These are phyloP conservation scores for Sebastiscus tertius DNA, from an alignment of 2,797 vertebrate genomes.

Conservation along the genomic window DNA sequence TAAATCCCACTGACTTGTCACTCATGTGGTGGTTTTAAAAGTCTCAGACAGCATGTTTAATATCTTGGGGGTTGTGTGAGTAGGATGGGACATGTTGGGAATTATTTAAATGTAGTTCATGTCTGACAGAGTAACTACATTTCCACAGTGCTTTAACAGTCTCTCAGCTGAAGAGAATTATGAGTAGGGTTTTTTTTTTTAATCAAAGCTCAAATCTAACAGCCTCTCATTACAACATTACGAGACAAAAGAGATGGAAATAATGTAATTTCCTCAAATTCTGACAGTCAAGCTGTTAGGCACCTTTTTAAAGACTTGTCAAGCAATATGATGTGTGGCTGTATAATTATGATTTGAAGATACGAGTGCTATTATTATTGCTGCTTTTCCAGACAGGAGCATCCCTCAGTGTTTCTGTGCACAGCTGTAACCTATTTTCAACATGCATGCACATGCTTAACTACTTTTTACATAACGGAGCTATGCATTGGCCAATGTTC, in stretches of 20 bases:
- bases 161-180: neutral
- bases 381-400: conserved; percentile 15
- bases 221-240: conserved; percentile 7
- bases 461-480: neutral
- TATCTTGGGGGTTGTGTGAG: conserved; percentile 2
- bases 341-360: conserved; percentile 33
- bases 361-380: conserved; percentile 5
- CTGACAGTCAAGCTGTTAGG: neutral
- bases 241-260: conserved; percentile 11
- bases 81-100: conserved; percentile 3
- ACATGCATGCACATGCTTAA: neutral
- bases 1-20: neutral
- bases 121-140: conserved; percentile 8
- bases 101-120: conserved; percentile 24
- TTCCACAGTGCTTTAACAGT: conserved; percentile 4
- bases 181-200: neutral
- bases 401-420: neutral
- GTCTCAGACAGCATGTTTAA: neutral
- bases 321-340: neutral
- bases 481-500: neutral
- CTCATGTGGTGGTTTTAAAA: conserved; percentile 12
- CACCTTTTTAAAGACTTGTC: neutral
- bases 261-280: neutral
- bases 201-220: conserved; percentile 9
- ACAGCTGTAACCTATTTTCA: neutral